Base-by-base conservation (phyloP, 2,797 vertebrate species). In the Vireo griseus region DNA sequence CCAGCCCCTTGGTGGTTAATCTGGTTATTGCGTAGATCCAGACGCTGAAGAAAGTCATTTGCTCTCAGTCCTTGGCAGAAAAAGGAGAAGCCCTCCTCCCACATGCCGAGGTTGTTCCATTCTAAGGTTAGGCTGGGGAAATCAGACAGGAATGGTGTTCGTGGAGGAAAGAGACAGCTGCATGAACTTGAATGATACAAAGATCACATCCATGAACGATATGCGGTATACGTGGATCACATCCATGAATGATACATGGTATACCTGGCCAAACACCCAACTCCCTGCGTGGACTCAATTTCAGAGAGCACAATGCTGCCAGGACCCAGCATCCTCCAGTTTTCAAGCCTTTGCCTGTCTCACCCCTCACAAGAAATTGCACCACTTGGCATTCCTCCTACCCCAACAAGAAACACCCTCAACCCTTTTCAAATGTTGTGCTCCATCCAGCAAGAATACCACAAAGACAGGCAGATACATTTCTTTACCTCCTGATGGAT, bases 1-100 rank as follows among this genome's bases (percentile, higher is more conserved):
- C 97, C 98, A 0, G 98, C 99, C 28, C 99, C 99, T 35, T 98
- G 98, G 92, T 99, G 99, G 97, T 97, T 99, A 96, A 99, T 99
- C 97, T 99, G 99, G 94, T 99, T 99, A 92, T 99, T 99, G 80
- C 99, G 99, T 63, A 99, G 98, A 97, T 99, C 99, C 37, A 99
- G 98, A 35, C 95, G 97, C 18, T 74, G 97, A 45, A 99, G 98
- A 29, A 48, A 28, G 2, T 39, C 57, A 79, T 98, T 99, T 91
- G 97, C 97, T 17, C 97, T 97, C 80, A 99, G 94, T 35, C 99
- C 99, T 45, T 98, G 98, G 71, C 99, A 99, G 92, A 99, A 99
- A 14, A 98, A 71, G 3, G 98, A 98, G 61, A 99, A 99, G 85
- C 98, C 98, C 39, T 99, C 98, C 6, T 99, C 99, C 98, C 98